phyloP scores from a whole-genome alignment of 2,888 invertebrate species.

The Shargacucullia verbasci region DNA sequence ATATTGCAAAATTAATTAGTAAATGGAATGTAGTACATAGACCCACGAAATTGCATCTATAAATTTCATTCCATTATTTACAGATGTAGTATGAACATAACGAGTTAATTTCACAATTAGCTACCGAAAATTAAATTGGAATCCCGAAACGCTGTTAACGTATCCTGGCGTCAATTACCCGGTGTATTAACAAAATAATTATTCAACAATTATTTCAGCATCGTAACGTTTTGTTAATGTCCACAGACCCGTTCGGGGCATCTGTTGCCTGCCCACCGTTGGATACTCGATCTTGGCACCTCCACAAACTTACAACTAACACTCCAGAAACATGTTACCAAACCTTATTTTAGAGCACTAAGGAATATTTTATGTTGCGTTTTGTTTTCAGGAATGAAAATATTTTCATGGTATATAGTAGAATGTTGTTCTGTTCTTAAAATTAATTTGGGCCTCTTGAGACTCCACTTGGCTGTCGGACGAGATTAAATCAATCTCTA shows the following conservation, averaged over 20 bases:
- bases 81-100: conserved; percentile 32
- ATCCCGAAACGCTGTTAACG: conserved; percentile 56
- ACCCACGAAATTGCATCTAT: conserved; percentile 12
- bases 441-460: conserved; percentile 86
- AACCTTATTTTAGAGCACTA: conserved; percentile 51
- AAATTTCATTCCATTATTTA: conserved; percentile 35
- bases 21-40: too few species aligned
- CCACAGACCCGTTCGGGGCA: conserved; percentile 78
- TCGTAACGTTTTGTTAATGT: conserved; percentile 73
- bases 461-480: conserved; percentile 70
- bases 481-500: conserved; percentile 81
- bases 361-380: conserved; percentile 51
- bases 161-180: conserved; percentile 60
- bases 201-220: conserved; percentile 77
- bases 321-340: conserved; percentile 2
- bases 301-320: conserved; percentile 51
- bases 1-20: too few species aligned
- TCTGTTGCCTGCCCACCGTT: conserved; percentile 81
- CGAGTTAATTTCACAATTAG: conserved; percentile 45
- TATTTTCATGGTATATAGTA: conserved; percentile 37
- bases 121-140: conserved; percentile 59
- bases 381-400: conserved; percentile 14
- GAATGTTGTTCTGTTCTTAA: conserved; percentile 81
- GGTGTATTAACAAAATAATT: conserved; percentile 80
- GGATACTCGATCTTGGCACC: conserved; percentile 64